phyloP scores from a whole-genome alignment of 2,888 invertebrate species.

The Nephrotoma flavescens region DNA sequence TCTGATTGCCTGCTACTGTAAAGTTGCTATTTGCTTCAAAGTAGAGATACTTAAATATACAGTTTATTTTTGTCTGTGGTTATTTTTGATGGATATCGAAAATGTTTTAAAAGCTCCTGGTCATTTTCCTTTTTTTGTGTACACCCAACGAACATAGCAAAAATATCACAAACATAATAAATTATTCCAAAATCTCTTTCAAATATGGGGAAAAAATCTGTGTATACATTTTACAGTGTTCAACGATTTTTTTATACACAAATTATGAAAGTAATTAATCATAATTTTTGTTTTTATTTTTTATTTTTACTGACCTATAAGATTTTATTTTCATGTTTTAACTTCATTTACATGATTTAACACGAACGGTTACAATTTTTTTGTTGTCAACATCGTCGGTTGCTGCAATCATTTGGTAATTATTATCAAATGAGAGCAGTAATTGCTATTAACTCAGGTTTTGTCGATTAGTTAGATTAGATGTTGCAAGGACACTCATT shows the following conservation, averaged over 20 bases:
- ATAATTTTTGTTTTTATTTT: background rate
- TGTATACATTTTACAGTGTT: background rate
- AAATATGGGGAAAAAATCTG: background rate
- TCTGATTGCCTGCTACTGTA: no score
- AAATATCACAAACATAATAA: background rate
- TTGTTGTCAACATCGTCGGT: background rate
- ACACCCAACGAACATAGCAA: background rate
- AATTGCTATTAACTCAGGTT: background rate
- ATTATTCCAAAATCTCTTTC: background rate
- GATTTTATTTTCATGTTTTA: background rate
- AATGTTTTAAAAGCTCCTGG: no score
- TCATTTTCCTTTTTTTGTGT: no score
- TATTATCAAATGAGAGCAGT: background rate
- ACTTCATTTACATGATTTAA: background rate
- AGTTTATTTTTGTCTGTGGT: no score
- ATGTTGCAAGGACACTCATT: no score
- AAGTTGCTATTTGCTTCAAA: no score
- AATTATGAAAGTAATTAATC: background rate
- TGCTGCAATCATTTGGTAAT: background rate
- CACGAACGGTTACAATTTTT: background rate
- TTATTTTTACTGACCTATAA: background rate
- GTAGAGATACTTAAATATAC: no score
- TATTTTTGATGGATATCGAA: no score
- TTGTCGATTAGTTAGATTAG: background rate
- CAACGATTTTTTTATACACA: background rate